Base-by-base conservation (phyloP, 2,797 vertebrate species). In the Falco concolor region DNA sequence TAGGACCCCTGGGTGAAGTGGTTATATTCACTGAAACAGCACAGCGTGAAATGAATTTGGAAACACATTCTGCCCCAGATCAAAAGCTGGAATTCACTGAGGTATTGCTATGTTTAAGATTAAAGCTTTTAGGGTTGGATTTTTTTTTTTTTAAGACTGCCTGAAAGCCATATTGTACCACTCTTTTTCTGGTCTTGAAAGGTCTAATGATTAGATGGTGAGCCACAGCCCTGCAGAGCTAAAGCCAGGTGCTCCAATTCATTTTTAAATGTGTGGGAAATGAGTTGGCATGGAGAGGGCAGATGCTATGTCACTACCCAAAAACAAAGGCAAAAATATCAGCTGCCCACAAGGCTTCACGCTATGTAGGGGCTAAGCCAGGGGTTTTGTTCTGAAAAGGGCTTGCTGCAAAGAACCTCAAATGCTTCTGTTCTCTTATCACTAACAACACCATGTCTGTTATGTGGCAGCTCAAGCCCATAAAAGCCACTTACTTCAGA, bases 31-130 rank as follows among this genome's bases (percentile, higher is more conserved):
- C 27, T 72, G 72, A 68, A 95, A 95, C 84, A 95, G 94, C 93
- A 75, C 81, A 95, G 94, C 81, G 57, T 95, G 96, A 96, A 97
- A 95, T 89, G 91, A 94, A 90, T 88, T 50, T 94, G 90, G 95
- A 96, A 96, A 84, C 93, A 94, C 91, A 77, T 67, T 90, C 77
- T 94, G 91, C 91, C 72, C 59, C 49, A 30, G 70, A 95, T 96
- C 91, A 97, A 97, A 97, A 96, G 93, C 86, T 83, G 72, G 63
- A 74, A 92, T 95, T 89, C 91, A 92, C 45, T 32, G 93, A 95
- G 84, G 74, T 89, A 87, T 85, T 64, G 72, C 91, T 92, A 21
- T 36, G 81, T 93, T 85, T 94, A 93, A 95, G 77, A 96, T 94
- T 87, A 95, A 95, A 95, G 93, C 91, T 44, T 92, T 77, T 64